Base-by-base conservation (phyloP, 1,140 invertebrate genomes). In the Carposina sasakii region DNA sequence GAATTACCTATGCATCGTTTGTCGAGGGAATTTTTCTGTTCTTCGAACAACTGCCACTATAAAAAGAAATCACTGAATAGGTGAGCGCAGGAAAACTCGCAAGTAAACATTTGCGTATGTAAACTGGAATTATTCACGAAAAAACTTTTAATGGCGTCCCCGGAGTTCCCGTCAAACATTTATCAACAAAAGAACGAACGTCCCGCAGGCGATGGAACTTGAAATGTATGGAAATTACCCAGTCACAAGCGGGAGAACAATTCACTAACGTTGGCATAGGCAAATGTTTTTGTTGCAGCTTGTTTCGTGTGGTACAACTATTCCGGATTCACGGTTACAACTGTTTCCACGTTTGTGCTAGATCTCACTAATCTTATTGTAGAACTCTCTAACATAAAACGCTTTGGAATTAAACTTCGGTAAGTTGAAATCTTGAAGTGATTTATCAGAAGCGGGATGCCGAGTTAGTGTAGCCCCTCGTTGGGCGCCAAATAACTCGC, bases 61-160 rank as follows among this genome's bases (percentile, higher is more conserved):
- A 76, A 76, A 76, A 81, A 81, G 73, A 84, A 84, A 81, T 78
- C 76, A 79, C 68, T 71, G 73, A 81, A 78, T 81, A 81, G 81
- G 76, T 81, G 75, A 81, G 69, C 61, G 73, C 67, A 59, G 60
- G 71, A 67, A 81, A 81, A 84, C 73, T 81, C 72, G 71, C 71
- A 67, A 81, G 77, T 81, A 84, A 84, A 84, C 78, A 84, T 84
- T 84, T 84, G 81, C 77, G 77, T 79, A 79, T 84, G 81, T 81
- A 84, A 84, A 84, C 81, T 81, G 74, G 69, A 81, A 81, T 83
- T 81, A 83, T 83, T 83, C 79, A 83, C 79, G 77, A 81, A 84
- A 84, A 84, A 84, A 84, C 81, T 84, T 84, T 84, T 84, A 84
- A 84, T 84, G 81, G 81, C 81, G 77, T 84, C 81, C 76, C 77